Conservation (phyloP, 2,888 invertebrate species). For the Nemoura dubitans region DNA sequence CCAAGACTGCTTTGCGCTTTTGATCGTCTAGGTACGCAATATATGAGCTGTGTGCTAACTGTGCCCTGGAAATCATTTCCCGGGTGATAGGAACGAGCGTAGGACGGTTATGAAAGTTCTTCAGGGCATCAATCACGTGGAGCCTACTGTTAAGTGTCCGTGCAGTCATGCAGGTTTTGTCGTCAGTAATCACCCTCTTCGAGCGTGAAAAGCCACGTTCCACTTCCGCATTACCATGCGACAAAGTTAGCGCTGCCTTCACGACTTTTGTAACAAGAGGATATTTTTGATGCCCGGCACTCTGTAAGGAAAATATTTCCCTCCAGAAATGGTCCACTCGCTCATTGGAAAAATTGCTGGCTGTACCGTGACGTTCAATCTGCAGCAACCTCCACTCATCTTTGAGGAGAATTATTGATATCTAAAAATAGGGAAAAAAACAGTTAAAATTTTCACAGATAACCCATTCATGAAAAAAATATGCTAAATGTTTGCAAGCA, state of each 20-base stretch:
- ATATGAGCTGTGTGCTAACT: slow-evolving; percentile 44
- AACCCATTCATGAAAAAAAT: not conserved
- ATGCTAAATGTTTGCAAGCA: not conserved
- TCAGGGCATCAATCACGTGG: slow-evolving; percentile 41
- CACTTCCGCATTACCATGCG: slow-evolving; percentile 50
- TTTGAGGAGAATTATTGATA: not conserved
- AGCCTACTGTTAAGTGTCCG: slow-evolving; percentile 46
- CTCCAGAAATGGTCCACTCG: slow-evolving; percentile 49
- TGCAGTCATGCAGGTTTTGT: slow-evolving; percentile 50
- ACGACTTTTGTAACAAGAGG: slow-evolving; percentile 46
- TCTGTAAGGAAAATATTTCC: slow-evolving; percentile 45
- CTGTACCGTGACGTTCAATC: slow-evolving; percentile 43
- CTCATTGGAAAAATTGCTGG: slow-evolving; percentile 31
- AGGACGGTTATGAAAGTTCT: slow-evolving; percentile 37
- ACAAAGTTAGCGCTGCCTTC: slow-evolving; percentile 48
- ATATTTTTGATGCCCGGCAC: slow-evolving; percentile 44
- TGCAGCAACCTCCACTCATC: slow-evolving; percentile 49
- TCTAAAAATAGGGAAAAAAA: too few relatives aligned
- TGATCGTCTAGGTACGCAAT: slow-evolving; percentile 39
- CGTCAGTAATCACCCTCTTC: slow-evolving; percentile 46
- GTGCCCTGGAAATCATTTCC: slow-evolving; percentile 39
- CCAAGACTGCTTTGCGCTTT: slow-evolving; percentile 25
- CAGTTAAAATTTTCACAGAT: not conserved
- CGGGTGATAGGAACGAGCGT: slow-evolving; percentile 44
- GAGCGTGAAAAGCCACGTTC: slow-evolving; percentile 50